A percentile compares a stretch with the other conserved stretches of the same genome.
These are phyloP conservation scores for Pharmacophagus antenor DNA, from an alignment of 2,888 invertebrate genomes.

Conservation along the genomic window DNA sequence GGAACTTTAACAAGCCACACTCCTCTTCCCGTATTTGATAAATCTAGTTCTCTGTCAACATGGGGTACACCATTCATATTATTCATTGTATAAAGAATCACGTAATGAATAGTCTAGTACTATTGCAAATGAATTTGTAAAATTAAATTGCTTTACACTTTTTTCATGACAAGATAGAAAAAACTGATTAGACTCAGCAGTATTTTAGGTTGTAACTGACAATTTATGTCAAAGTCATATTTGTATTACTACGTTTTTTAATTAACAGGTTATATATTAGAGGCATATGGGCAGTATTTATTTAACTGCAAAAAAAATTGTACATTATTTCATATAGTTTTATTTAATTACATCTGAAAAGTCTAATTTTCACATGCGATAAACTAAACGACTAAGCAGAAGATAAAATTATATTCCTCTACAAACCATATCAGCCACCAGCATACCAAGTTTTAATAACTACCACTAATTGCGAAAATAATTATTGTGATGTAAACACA, in stretches of 20 bases:
- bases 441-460: not conserved
- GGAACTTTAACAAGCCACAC: slow-evolving; percentile 98
- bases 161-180: not conserved
- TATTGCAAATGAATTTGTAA: not conserved
- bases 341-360: not conserved
- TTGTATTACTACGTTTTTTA: too few relatives aligned
- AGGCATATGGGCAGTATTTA: too few relatives aligned
- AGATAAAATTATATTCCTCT: not conserved
- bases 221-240: not conserved
- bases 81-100: slow-evolving; percentile 42
- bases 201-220: not conserved
- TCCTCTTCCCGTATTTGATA: slow-evolving; percentile 93
- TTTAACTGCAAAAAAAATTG: too few relatives aligned
- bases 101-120: not conserved
- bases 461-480: not conserved
- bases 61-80: slow-evolving; percentile 67
- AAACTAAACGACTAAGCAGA: not conserved
- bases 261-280: too few relatives aligned
- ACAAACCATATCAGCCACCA: not conserved
- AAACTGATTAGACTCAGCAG: not conserved
- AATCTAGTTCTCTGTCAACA: slow-evolving; percentile 90
- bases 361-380: not conserved
- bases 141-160: not conserved
- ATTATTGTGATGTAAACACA: not conserved
- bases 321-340: too few relatives aligned